A percentile compares a stretch with the other conserved stretches of the same genome.
Conservation (phyloP, 92 coral and sea anemone species). For the Porites evermanni region DNA sequence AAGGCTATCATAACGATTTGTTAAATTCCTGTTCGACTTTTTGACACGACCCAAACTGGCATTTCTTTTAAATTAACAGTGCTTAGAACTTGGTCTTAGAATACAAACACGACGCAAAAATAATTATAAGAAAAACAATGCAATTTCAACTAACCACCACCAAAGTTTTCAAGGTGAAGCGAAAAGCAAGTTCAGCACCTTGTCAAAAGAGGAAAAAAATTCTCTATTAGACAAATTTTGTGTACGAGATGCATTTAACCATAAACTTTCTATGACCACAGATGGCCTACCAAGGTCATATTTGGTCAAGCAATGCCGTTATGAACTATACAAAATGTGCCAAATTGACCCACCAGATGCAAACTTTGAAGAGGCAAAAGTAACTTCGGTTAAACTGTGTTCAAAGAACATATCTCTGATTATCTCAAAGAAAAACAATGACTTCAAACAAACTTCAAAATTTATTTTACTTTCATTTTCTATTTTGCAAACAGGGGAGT, state of each 20-base stretch:
- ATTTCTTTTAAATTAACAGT: no score
- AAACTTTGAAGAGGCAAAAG: constrained; percentile 36
- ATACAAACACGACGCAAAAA: no score
- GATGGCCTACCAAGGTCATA: constrained; percentile 2
- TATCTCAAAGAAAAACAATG: constrained; percentile 23
- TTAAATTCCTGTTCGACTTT: no score
- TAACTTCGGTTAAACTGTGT: not conserved
- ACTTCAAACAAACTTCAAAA: constrained; percentile 38
- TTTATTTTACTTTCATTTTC: constrained; percentile 56
- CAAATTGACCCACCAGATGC: constrained; percentile 40
- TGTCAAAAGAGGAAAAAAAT: constrained; percentile 36
- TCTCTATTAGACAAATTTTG: constrained; percentile 54
- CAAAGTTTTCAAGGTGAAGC: no score
- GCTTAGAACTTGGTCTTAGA: no score
- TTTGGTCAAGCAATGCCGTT: constrained; percentile 13
- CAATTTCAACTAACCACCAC: no score
- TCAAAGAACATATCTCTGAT: constrained; percentile 28
- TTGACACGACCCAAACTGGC: no score
- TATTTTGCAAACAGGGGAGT: not conserved
- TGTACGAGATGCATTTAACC: constrained; percentile 63
- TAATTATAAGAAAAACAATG: no score
- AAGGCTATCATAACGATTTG: no score
- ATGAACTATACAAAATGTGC: constrained; percentile 34
- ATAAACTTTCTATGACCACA: constrained; percentile 31
- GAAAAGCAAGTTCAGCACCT: not conserved